Conservation (phyloP, 2,797 vertebrate species). For the Takifugu ocellatus region DNA sequence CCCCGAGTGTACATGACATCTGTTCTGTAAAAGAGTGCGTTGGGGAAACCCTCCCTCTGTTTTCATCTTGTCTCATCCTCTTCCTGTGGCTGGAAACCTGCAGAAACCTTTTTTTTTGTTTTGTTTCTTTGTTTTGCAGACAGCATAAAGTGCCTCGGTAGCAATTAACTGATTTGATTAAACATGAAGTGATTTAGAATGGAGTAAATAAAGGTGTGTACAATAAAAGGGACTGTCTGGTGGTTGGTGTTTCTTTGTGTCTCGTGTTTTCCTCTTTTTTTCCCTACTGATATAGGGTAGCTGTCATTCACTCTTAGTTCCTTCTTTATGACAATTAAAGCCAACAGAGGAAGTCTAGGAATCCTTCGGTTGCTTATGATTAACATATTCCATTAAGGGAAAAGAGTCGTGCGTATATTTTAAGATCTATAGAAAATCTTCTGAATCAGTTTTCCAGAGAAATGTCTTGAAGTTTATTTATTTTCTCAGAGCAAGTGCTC, state of each 20-base stretch:
- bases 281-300: conserved; percentile 11
- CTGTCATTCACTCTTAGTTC: conserved; percentile 8
- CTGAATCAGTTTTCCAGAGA: too few relatives aligned
- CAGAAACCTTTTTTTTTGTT: conserved; percentile 19
- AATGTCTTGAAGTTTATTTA: too few relatives aligned
- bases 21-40: conserved; percentile 26
- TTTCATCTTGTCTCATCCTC: conserved; percentile 15
- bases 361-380: neutral
- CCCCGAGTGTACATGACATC: conserved; percentile 34
- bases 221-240: conserved; percentile 79
- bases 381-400: too few relatives aligned
- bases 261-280: conserved; percentile 44
- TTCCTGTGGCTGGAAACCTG: conserved; percentile 43
- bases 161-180: conserved; percentile 71
- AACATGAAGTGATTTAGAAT: conserved; percentile 62
- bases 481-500: neutral
- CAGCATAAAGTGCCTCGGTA: conserved; percentile 81
- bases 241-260: conserved; percentile 79
- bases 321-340: conserved; percentile 16
- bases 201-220: conserved; percentile 76
- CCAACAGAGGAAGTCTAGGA: conserved; percentile 1
- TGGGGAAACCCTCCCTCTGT: conserved; percentile 22
- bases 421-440: too few relatives aligned
- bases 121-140: conserved; percentile 51
- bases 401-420: too few relatives aligned